Evolutionary conservation across 2,888 invertebrate species (phyloP).

Genomic region (Masnerella sp.): DNA sequence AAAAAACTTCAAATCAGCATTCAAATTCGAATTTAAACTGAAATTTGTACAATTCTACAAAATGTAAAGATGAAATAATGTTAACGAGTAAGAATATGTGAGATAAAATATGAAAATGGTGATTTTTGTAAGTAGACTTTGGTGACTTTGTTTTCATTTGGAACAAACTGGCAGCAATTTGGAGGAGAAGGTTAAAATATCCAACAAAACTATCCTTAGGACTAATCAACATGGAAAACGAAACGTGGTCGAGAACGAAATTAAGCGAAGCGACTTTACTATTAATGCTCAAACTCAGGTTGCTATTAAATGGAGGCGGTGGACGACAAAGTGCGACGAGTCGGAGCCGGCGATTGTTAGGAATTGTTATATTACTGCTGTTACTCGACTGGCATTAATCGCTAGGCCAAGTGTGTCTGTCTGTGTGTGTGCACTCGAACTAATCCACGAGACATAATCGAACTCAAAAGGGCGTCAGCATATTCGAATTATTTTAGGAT

Average conservation of each 20-base stretch:
- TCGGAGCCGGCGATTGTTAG: no score
- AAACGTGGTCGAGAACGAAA: constrained; percentile 32
- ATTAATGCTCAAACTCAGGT: constrained; percentile 62
- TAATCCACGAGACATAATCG: constrained; percentile 61
- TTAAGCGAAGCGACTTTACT: constrained; percentile 69
- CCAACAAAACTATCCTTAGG: constrained; percentile 32
- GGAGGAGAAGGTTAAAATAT: constrained; percentile 66
- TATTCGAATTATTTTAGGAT: constrained; percentile 62
- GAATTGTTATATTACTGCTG: constrained; percentile 17
- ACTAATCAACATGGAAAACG: constrained; percentile 11
- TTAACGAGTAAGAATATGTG: no score
- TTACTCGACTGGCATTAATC: constrained; percentile 41
- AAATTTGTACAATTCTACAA: no score
- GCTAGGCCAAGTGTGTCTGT: constrained; percentile 8
- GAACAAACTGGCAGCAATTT: constrained; percentile 75
- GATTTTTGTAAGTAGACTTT: no score
- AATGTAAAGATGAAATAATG: no score
- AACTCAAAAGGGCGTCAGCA: constrained; percentile 60
- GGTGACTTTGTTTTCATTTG: constrained; percentile 73
- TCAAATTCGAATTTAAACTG: no score
- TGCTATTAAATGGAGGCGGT: no score
- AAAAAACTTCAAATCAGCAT: no score
- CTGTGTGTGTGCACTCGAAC: constrained; percentile 67
- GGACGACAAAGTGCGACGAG: constrained; percentile 71
- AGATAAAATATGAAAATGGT: no score